Evolutionary conservation across 92 coral and sea anemone genomes (phyloP).

Genomic region (Porites evermanni): DNA sequence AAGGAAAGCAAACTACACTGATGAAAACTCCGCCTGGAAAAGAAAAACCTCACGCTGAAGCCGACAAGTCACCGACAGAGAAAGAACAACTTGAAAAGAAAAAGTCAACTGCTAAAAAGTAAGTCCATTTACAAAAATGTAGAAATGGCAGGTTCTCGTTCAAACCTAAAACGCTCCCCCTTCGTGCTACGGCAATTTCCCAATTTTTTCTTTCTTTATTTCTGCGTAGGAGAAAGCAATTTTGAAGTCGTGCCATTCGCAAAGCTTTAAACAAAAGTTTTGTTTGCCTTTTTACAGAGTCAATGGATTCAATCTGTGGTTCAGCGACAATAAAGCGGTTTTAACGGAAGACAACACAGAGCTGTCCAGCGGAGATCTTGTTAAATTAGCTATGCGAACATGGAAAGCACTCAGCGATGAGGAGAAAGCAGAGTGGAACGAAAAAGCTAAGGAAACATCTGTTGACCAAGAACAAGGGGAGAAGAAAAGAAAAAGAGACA

Average conservation of each 20-base stretch:
- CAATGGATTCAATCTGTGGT: conserved; percentile 90
- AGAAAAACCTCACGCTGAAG: conserved; percentile 29
- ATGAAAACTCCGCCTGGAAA: conserved; percentile 60
- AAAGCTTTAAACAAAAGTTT: too few species aligned
- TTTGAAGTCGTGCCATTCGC: too few species aligned
- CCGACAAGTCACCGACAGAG: conserved; percentile 27
- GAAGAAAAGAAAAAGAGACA: conserved; percentile 77
- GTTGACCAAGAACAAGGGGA: conserved; percentile 60
- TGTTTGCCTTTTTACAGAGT: conserved; percentile 49
- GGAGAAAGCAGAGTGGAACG: conserved; percentile 87
- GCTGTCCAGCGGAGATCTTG: conserved; percentile 73
- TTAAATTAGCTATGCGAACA: conserved; percentile 84
- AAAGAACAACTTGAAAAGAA: conserved; percentile 21
- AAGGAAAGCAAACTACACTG: conserved; percentile 85
- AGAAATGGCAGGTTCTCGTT: not conserved
- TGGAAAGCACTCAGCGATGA: conserved; percentile 81
- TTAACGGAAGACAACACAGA: conserved; percentile 84
- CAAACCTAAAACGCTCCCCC: too few species aligned
- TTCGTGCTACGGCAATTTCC: too few species aligned
- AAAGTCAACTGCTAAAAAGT: conserved; percentile 34
- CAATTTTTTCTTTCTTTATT: too few species aligned
- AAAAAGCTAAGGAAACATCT: conserved; percentile 64
- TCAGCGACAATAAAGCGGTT: conserved; percentile 66
- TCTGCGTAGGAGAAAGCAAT: too few species aligned
- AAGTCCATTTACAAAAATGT: not conserved